Conservation (phyloP, 2,888 invertebrate species). For the Digitonthophagus gazella region DNA sequence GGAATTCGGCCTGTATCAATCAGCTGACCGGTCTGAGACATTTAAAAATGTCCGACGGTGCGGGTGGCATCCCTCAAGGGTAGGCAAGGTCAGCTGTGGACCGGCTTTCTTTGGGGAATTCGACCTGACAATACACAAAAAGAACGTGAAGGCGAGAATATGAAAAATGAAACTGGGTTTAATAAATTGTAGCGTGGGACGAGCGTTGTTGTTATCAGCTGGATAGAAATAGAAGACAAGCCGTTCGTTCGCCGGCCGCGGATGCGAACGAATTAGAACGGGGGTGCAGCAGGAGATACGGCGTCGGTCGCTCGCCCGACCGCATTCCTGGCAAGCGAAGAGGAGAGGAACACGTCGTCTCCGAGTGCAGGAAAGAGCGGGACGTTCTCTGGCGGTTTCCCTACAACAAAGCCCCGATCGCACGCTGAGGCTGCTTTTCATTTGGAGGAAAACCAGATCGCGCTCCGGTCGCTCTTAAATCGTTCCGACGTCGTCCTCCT, state of each 20-base stretch:
- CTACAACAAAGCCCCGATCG: background rate
- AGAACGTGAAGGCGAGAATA: constrained; percentile 1
- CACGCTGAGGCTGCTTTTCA: background rate
- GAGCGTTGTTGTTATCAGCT: constrained; percentile 1
- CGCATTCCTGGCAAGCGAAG: constrained; percentile 34
- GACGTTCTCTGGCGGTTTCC: background rate
- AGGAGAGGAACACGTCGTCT: constrained; percentile 18
- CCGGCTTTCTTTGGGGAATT: background rate
- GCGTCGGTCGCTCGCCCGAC: constrained; percentile 31
- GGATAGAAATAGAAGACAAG: background rate
- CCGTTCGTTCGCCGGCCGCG: constrained; percentile 3
- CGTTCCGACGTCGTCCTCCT: background rate
- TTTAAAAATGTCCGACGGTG: constrained; percentile 37
- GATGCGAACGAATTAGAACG: constrained; percentile 33
- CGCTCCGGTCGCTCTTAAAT: background rate
- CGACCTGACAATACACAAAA: background rate
- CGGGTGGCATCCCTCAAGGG: constrained; percentile 34
- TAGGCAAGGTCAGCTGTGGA: too few relatives aligned
- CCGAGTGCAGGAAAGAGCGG: background rate
- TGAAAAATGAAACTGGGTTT: background rate
- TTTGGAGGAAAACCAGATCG: background rate
- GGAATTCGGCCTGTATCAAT: constrained; percentile 33
- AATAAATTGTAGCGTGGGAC: too few relatives aligned
- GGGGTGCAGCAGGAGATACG: constrained; percentile 33
- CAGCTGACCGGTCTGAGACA: constrained; percentile 38